Evolutionary conservation across 2,888 invertebrate species (phyloP).

Genomic region (Phorcus lineatus): DNA sequence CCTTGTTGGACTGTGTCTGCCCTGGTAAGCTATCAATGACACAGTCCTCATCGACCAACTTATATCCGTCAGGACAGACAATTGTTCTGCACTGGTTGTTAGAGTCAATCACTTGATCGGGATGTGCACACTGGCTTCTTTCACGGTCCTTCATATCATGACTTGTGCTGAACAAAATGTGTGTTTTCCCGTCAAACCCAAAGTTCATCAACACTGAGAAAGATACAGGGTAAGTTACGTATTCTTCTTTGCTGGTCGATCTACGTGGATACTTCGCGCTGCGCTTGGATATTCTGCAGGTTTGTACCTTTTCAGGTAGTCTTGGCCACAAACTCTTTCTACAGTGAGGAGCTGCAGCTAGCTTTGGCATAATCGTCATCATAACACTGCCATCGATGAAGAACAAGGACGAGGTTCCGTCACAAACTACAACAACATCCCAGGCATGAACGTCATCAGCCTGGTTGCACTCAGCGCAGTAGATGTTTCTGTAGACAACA

Average conservation of each 20-base stretch:
- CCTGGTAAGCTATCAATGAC: neutral
- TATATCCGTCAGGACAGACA: slow-evolving; percentile 10
- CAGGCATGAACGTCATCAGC: slow-evolving; percentile 44
- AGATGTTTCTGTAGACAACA: slow-evolving; percentile 60
- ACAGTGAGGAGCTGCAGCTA: slow-evolving; percentile 21
- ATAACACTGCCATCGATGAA: slow-evolving; percentile 3
- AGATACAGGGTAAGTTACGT: slow-evolving; percentile 48
- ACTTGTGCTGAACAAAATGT: slow-evolving; percentile 60
- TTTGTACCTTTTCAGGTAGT: slow-evolving; percentile 17
- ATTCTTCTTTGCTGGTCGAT: neutral
- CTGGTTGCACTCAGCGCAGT: slow-evolving; percentile 61
- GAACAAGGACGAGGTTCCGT: slow-evolving; percentile 39
- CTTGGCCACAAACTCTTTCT: slow-evolving; percentile 25
- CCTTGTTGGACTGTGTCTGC: neutral
- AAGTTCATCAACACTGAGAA: slow-evolving; percentile 69
- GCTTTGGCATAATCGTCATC: slow-evolving; percentile 10
- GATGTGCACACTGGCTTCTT: slow-evolving; percentile 45
- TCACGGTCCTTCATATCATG: slow-evolving; percentile 51
- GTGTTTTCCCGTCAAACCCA: slow-evolving; percentile 67
- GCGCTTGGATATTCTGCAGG: neutral
- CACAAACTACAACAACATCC: slow-evolving; percentile 52
- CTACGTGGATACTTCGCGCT: neutral
- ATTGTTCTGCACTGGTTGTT: slow-evolving; percentile 27
- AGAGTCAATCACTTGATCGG: slow-evolving; percentile 53
- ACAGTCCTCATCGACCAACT: neutral